A percentile compares a stretch with the other conserved stretches of the same genome.
Evolutionary conservation across 2,113 vertebrate species (phyloP).

Genomic region (Ceratotherium simum): DNA sequence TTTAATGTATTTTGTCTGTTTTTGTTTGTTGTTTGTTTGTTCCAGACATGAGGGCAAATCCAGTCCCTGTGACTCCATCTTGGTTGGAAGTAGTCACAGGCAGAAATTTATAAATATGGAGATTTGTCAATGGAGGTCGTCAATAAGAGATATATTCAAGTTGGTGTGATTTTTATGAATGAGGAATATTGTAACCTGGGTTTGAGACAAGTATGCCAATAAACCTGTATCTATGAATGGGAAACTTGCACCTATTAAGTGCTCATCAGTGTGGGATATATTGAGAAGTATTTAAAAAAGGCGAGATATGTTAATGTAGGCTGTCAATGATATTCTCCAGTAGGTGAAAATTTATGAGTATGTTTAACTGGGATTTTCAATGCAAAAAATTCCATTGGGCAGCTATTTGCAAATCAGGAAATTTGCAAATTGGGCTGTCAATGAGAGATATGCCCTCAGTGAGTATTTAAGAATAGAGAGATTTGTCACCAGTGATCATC

Average conservation of each 20-base stretch:
- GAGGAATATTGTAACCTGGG: not conserved
- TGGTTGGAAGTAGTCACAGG: not conserved
- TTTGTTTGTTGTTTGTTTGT: not conserved
- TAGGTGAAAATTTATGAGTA: not conserved
- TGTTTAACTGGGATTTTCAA: not conserved
- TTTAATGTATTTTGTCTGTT: not conserved
- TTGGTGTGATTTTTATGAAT: constrained; percentile 10
- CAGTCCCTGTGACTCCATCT: not conserved
- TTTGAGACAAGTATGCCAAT: not conserved
- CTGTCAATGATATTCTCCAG: not conserved
- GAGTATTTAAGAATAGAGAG: not conserved
- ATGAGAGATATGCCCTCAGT: not conserved
- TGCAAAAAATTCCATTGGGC: not conserved
- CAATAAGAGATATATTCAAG: not conserved
- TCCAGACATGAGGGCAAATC: not conserved
- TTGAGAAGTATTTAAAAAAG: constrained; percentile 12
- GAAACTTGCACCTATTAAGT: not conserved
- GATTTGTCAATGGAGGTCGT: not conserved
- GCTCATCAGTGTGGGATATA: not conserved
- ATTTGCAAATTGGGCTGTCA: not conserved
- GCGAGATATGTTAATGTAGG: not conserved
- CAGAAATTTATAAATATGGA: not conserved
- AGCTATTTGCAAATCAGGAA: not conserved
- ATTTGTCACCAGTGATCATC: not conserved
- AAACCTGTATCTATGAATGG: not conserved